These are phyloP conservation scores for Tenthredo amoena DNA, from an alignment of 2,888 invertebrate species.

Conservation along the genomic window DNA sequence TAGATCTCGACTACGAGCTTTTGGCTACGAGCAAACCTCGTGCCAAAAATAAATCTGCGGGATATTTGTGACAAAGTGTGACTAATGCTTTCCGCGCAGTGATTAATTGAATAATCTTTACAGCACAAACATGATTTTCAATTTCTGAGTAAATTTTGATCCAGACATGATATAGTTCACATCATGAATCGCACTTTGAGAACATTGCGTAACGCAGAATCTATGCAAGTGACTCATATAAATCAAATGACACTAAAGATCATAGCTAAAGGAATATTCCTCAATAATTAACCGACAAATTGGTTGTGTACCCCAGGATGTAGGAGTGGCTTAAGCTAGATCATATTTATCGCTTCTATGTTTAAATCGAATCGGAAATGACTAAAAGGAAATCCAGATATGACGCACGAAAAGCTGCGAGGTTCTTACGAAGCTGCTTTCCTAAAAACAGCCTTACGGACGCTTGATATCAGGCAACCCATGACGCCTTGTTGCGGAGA, in stretches of 20 bases:
- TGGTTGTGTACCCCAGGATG: not conserved
- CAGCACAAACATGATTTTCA: not conserved
- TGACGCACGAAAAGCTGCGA: constrained; percentile 14
- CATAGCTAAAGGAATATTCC: not conserved
- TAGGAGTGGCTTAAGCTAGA: not conserved
- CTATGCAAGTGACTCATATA: not conserved
- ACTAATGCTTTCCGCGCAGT: not conserved
- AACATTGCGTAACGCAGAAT: not conserved
- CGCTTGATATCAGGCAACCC: not conserved
- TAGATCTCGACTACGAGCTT: not conserved
- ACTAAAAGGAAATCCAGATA: constrained; percentile 25
- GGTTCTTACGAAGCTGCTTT: not conserved
- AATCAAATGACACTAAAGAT: not conserved
- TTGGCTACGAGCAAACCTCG: not conserved
- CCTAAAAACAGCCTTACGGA: not conserved
- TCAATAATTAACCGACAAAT: not conserved
- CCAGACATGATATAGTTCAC: not conserved
- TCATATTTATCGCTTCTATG: not conserved
- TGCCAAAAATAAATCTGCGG: constrained; percentile 9
- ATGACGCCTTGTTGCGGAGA: not conserved
- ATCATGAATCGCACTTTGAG: not conserved
- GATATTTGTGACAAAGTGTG: not conserved
- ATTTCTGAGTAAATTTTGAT: not conserved
- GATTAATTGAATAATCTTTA: not conserved
- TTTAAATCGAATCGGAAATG: constrained; percentile 8